phyloP scores from a whole-genome alignment of 2,113 vertebrate species.

The Gorsachius goisagi region DNA sequence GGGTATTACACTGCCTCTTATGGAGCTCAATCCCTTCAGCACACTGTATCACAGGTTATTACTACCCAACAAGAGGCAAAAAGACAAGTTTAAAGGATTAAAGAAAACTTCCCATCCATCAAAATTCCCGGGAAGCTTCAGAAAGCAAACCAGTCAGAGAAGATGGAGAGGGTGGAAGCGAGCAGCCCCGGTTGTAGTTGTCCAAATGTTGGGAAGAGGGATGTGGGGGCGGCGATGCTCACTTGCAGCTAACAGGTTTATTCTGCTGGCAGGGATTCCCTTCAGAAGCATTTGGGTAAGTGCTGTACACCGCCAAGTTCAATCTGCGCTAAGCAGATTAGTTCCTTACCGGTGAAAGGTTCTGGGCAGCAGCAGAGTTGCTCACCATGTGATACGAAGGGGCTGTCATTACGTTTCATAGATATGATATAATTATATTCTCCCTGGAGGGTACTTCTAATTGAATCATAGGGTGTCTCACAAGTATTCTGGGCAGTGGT shows the following conservation, averaged over 20 bases:
- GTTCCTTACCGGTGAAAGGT: conserved; percentile 70
- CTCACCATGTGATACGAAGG: conserved; percentile 60
- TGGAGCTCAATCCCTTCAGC: not conserved
- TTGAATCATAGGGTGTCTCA: conserved; percentile 76
- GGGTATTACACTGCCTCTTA: not conserved
- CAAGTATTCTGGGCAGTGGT: conserved; percentile 62
- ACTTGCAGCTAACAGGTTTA: conserved; percentile 33
- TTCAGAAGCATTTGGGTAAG: conserved; percentile 51
- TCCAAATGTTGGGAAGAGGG: not conserved
- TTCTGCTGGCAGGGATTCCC: conserved; percentile 39
- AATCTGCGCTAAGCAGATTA: conserved; percentile 75
- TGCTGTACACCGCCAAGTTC: conserved; percentile 36
- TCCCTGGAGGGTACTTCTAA: conserved; percentile 74
- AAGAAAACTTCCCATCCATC: not conserved
- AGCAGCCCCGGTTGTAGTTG: not conserved
- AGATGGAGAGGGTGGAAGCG: not conserved
- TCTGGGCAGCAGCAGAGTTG: conserved; percentile 70
- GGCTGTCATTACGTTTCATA: conserved; percentile 73
- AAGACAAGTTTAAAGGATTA: not conserved
- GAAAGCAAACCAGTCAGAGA: not conserved
- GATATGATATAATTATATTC: conserved; percentile 74
- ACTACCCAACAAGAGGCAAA: not conserved
- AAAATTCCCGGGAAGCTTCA: not conserved
- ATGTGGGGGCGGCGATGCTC: accelerated
- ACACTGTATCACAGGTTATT: not conserved